Evolutionary conservation across 2,888 invertebrate species (phyloP), one percentile per base, ranked within the genome.

Genomic region (Nudaria mundana): DNA sequence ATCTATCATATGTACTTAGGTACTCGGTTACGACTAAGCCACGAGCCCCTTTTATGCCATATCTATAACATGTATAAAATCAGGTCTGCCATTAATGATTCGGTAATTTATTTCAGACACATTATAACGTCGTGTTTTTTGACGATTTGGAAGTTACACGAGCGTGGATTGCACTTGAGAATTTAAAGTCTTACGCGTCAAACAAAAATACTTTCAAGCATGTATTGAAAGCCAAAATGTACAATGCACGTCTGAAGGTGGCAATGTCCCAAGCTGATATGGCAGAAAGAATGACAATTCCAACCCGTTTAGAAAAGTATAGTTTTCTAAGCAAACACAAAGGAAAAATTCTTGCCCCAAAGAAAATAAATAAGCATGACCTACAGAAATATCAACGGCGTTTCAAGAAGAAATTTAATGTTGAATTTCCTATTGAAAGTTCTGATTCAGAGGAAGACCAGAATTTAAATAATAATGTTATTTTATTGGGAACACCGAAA

Each of bases 81-180:
- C n/a, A n/a, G n/a, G n/a, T n/a, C n/a, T n/a, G n/a, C n/a, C n/a
- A n/a, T n/a, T n/a, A n/a, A n/a, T n/a, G n/a, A n/a, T n/a, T n/a
- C n/a, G n/a, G n/a, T n/a, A n/a, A n/a, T n/a, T n/a, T n/a, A n/a
- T n/a, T 16, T 10, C 77, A 91, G 91, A 87, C 81, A 0, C 76
- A 81, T 47, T 91, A 91, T 58, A 83, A 91, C 52, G 90, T 91
- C 1, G 84, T 82, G 6, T 91, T 91, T 57, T 90, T 91, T 40
- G 87, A 90, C 44, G 57, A 71, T 0, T 39, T 50, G 10, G 73
- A 81, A 6, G 82, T 78, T 1, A 77, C 86, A 14, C 66, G 87
- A 46, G 80, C 83, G 0, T 91, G 91, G 91, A 50, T 91, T 2
- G 34, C 68, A 14, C 71, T 78, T 1, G 57, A 65, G 2, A 59